Percentiles rank a stretch among this genome's conserved stretches.
Evolutionary conservation across 2,113 vertebrate genomes (phyloP).

Genomic region (Stigmatopora argus): DNA sequence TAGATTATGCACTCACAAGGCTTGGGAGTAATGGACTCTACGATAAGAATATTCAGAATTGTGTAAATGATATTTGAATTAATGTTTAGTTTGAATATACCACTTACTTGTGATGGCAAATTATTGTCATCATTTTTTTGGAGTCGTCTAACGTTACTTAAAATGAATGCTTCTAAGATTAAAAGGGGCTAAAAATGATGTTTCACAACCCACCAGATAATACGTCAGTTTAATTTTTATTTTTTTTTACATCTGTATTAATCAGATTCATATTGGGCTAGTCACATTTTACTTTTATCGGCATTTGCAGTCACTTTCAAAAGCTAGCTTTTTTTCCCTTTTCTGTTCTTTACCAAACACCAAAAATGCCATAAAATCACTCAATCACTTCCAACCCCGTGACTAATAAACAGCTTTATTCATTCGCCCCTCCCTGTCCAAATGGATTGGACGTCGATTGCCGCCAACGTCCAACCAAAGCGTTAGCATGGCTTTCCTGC

Average conservation of each 20-base stretch:
- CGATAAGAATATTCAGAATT: background rate
- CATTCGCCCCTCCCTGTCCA: too few relatives aligned
- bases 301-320: background rate
- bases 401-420: too few relatives aligned
- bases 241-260: too few relatives aligned
- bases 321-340: background rate
- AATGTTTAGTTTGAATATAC: background rate
- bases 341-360: background rate
- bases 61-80: background rate
- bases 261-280: too few relatives aligned
- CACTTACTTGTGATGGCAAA: background rate
- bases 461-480: too few relatives aligned
- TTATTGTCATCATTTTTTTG: background rate
- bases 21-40: background rate
- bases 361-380: background rate
- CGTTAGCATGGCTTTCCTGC: too few relatives aligned
- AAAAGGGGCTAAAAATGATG: background rate
- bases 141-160: background rate
- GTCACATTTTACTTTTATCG: too few relatives aligned
- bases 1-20: background rate
- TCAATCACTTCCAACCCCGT: too few relatives aligned
- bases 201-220: background rate
- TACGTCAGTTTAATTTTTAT: too few relatives aligned
- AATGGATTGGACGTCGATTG: too few relatives aligned
- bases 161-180: background rate